Base-by-base conservation (phyloP, 2,888 invertebrate genomes). In the Athalia cordata region DNA sequence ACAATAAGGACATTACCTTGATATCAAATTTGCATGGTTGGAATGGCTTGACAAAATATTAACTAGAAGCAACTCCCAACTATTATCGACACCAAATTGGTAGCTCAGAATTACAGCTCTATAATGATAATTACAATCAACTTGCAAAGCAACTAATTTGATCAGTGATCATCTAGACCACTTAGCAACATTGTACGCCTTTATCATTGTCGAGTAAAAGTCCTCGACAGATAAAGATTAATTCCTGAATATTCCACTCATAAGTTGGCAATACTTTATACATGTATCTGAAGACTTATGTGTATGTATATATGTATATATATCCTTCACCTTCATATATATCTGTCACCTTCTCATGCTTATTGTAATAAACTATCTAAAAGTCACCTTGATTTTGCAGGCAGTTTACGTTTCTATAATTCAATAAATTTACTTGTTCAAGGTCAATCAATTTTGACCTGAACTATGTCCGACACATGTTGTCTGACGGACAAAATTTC, bases 361-460 rank as follows among this genome's bases (percentile, higher is more conserved):
- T 68, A 11, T 55, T 3, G 50, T 68, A 43, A 43, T 68, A 68
- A n/a, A 29, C 15, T 55, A 52, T 47, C 66, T 15, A 11, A 29
- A 29, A 29, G 29, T 29, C 29, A 29, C 29, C 15, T 55, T 29
- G 6, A 68, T 43, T 52, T 52, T n/a, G 6, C 8, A 9, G 8
- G 11, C 43, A 52, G 13, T 43, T 11, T 43, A 68, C 59, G 29
- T 68, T 68, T 55, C 43, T 67, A 75, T 45, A 15, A 43, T 45
- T 15, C 45, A 55, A 77, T n/a, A 47, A 45, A 70, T 47, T 72
- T 3, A 13, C 13, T 78, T 11, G 6, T 57, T 15, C 70, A 11
- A 52, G 66, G 77, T 68, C 49, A 65, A 3, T 68, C 6, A 47
- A 45, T 72, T 74, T 67, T 65, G n/a, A 61, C 49, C 64, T 77